Evolutionary conservation across 2,113 vertebrate genomes (phyloP).

Genomic region (Dolichotis patagonum): DNA sequence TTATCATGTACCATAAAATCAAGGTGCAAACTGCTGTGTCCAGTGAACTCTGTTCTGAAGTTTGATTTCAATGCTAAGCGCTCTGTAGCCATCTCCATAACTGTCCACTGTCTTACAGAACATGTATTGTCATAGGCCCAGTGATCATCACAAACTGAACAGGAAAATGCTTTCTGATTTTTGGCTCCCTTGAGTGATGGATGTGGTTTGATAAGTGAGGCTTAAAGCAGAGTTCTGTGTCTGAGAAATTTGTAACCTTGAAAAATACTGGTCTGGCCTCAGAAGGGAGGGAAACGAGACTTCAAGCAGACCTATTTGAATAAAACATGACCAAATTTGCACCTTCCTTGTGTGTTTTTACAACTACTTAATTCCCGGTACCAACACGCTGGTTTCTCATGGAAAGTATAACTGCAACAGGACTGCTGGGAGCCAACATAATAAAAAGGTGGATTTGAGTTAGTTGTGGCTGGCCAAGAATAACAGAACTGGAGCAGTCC

Average conservation of each 20-base stretch:
- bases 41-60: neutral
- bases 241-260: slow-evolving; percentile 27
- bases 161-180: neutral
- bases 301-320: neutral
- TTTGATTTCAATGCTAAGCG: neutral
- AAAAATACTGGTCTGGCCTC: slow-evolving; percentile 8
- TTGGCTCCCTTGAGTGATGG: slow-evolving; percentile 28
- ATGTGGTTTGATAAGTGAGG: neutral
- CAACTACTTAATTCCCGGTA: slow-evolving; percentile 30
- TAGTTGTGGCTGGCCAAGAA: slow-evolving; percentile 45
- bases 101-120: neutral
- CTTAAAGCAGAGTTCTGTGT: neutral
- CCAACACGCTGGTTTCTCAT: neutral
- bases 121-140: neutral
- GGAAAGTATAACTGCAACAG: slow-evolving; percentile 23
- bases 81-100: neutral
- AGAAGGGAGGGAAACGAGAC: neutral
- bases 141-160: neutral
- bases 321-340: slow-evolving; percentile 60
- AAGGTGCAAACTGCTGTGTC: neutral
- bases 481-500: slow-evolving; percentile 7
- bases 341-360: slow-evolving; percentile 63
- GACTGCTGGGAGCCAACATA: slow-evolving; percentile 25
- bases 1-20: neutral
- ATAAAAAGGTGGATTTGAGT: slow-evolving; percentile 4